These are phyloP conservation scores for Micoletzkya japonica DNA, from an alignment of 2,888 invertebrate species.

Conservation along the genomic window DNA sequence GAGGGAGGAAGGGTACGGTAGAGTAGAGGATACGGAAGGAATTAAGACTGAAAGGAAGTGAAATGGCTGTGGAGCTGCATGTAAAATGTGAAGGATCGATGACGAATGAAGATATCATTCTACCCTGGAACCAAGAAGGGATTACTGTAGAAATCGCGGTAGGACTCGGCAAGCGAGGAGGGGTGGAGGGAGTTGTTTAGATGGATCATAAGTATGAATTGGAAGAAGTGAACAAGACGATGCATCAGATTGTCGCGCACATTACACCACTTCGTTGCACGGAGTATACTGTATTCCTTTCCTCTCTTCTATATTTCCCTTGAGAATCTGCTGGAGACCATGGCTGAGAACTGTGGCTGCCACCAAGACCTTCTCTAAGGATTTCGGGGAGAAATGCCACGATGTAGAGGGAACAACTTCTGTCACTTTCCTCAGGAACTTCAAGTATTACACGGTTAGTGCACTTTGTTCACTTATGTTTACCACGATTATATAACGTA, in stretches of 20 bases:
- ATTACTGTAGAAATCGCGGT: constrained; percentile 49
- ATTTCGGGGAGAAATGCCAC: constrained; percentile 43
- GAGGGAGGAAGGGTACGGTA: not conserved
- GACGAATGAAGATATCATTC: constrained; percentile 40
- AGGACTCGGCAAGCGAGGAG: no score
- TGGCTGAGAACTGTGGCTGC: constrained; percentile 8
- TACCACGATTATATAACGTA: not conserved
- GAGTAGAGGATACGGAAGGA: no score
- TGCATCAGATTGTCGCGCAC: constrained; percentile 53
- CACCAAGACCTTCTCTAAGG: constrained; percentile 19
- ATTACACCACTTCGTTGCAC: constrained; percentile 56
- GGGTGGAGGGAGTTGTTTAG: constrained; percentile 36
- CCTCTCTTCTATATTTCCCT: constrained; percentile 1
- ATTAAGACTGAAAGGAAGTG: constrained; percentile 30
- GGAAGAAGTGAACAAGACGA: constrained; percentile 43
- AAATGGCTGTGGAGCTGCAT: constrained; percentile 34
- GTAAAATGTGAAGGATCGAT: constrained; percentile 41
- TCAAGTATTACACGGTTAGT: constrained; percentile 37
- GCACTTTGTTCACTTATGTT: not conserved
- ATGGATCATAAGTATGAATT: constrained; percentile 59
- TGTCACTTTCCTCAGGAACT: constrained; percentile 39
- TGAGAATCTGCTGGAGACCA: constrained; percentile 56
- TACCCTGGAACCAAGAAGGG: constrained; percentile 38
- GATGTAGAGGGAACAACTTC: constrained; percentile 43
- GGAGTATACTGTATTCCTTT: not conserved